These are phyloP conservation scores for Semnopithecus entellus DNA, from an alignment of 2,113 vertebrate genomes.

Conservation along the genomic window DNA sequence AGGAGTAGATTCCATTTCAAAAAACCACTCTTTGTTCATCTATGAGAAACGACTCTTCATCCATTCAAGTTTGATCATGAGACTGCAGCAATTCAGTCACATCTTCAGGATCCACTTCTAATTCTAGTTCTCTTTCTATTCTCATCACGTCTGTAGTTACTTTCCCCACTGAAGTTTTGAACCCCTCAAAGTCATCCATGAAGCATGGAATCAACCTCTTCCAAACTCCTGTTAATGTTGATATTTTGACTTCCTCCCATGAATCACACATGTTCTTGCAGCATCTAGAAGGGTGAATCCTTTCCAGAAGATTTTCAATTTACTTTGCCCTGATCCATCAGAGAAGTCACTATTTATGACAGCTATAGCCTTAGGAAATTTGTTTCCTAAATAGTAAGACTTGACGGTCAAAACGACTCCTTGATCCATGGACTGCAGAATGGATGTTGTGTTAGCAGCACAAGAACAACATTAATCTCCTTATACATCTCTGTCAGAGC, in stretches of 20 bases:
- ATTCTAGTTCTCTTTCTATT: neutral
- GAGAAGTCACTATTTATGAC: too few species aligned
- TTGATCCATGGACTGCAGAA: neutral
- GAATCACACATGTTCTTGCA: neutral
- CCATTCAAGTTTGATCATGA: neutral
- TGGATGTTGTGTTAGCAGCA: neutral
- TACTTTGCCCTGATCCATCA: too few species aligned
- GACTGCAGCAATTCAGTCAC: neutral
- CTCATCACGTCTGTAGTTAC: neutral
- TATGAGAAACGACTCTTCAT: neutral
- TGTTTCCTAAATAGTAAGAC: neutral
- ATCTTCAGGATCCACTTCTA: neutral
- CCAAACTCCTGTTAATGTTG: neutral
- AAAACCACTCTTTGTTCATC: neutral
- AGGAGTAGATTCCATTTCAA: neutral
- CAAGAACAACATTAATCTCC: neutral
- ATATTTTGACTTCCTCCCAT: neutral
- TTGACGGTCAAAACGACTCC: neutral
- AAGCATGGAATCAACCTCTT: neutral
- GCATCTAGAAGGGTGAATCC: too few species aligned
- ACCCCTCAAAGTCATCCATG: neutral
- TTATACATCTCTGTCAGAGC: neutral
- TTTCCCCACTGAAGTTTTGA: neutral
- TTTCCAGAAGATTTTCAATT: too few species aligned
- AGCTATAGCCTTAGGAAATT: neutral